A percentile compares a stretch with the other conserved stretches of the same genome.
Conservation (phyloP, 64 coral and sea anemone genomes). For the Stylophora pistillata region DNA sequence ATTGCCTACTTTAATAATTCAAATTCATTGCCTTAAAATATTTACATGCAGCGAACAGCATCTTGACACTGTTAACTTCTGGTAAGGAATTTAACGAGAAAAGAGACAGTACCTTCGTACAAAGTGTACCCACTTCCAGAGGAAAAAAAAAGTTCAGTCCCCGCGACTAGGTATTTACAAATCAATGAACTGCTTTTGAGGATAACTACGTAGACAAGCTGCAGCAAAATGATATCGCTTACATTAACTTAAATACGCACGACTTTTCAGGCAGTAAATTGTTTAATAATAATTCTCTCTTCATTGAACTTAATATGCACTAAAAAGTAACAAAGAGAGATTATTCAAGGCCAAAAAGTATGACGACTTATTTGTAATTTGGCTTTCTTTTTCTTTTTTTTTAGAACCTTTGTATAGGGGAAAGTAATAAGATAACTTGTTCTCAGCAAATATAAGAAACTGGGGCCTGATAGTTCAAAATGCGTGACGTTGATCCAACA, state of each 20-base stretch:
- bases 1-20: slow-evolving; percentile 56
- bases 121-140: neutral
- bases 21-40: slow-evolving; percentile 60
- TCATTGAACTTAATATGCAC: neutral
- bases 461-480: too few relatives aligned
- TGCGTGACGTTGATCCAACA: too few relatives aligned
- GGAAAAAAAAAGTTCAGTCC: neutral
- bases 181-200: neutral
- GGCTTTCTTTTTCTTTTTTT: neutral
- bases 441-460: neutral
- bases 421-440: too few relatives aligned
- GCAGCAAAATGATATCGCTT: neutral
- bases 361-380: neutral
- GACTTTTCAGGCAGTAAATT: neutral
- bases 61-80: slow-evolving; percentile 14
- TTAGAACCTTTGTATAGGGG: neutral
- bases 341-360: neutral
- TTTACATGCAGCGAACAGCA: slow-evolving; percentile 39
- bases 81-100: slow-evolving; percentile 4
- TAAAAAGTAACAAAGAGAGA: neutral
- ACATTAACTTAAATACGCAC: slow-evolving; percentile 10
- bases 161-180: slow-evolving; percentile 12
- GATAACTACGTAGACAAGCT: neutral
- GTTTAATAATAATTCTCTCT: neutral
- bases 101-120: neutral